phyloP scores from a whole-genome alignment of 2,113 vertebrate genomes.

The Lutjanus erythropterus region DNA sequence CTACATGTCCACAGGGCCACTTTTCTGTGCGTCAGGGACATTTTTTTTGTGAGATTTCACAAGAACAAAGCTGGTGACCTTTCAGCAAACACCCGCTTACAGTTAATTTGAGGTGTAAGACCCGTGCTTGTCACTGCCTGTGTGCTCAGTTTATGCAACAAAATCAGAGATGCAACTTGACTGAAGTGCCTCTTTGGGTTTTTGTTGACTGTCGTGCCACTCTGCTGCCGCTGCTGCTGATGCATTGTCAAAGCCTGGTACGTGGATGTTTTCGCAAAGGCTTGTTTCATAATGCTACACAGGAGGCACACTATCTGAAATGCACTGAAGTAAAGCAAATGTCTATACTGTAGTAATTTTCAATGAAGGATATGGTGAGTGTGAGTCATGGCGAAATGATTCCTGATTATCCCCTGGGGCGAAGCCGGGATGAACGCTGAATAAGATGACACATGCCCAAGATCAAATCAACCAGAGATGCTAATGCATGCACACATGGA shows the following conservation, averaged over 20 bases:
- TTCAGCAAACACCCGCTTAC: conserved; percentile 61
- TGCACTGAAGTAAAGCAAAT: conserved; percentile 40
- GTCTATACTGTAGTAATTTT: conserved; percentile 41
- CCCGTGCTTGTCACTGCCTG: conserved; percentile 69
- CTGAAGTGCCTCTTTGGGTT: conserved; percentile 55
- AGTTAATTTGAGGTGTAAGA: conserved; percentile 71
- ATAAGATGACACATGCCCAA: conserved; percentile 46
- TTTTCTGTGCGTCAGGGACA: conserved; percentile 37
- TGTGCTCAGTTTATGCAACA: conserved; percentile 57
- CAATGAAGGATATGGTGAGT: conserved; percentile 33
- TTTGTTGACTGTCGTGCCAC: conserved; percentile 30
- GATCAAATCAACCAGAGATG: conserved; percentile 57
- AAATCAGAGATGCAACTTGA: conserved; percentile 65
- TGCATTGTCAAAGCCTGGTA: conserved; percentile 32
- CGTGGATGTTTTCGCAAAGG: conserved; percentile 4
- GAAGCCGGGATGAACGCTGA: conserved; percentile 37
- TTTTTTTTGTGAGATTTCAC: conserved; percentile 41
- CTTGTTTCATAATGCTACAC: conserved; percentile 21
- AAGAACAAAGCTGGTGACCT: conserved; percentile 65
- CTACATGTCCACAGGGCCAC: conserved; percentile 52
- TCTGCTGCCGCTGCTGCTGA: conserved; percentile 39
- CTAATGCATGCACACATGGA: conserved; percentile 42
- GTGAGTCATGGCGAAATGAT: conserved; percentile 60
- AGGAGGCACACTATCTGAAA: conserved; percentile 1
- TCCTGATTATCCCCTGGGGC: conserved; percentile 48